These are phyloP conservation scores for Vidua macroura DNA, from an alignment of 2,113 vertebrate genomes.

Conservation along the genomic window DNA sequence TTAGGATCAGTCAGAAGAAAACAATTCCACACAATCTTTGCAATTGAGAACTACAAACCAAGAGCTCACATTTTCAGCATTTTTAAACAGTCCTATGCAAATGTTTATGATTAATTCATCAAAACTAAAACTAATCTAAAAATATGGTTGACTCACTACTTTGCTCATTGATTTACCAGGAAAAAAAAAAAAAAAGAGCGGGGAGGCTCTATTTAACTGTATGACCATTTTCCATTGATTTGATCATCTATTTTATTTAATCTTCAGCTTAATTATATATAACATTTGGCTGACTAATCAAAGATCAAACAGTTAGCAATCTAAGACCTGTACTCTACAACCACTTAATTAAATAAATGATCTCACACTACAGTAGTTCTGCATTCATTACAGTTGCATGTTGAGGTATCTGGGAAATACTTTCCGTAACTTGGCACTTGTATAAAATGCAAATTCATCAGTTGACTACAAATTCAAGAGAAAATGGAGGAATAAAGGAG, in stretches of 20 bases:
- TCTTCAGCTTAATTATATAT: slow-evolving; percentile 16
- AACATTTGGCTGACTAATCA: slow-evolving; percentile 26
- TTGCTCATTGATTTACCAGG: neutral
- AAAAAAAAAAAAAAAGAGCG: fast-evolving
- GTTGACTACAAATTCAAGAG: neutral
- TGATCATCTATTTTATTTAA: slow-evolving; percentile 19
- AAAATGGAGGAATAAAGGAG: neutral
- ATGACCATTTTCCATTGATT: neutral
- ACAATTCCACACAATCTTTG: neutral
- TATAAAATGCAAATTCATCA: neutral
- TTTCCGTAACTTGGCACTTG: neutral
- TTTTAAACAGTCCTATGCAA: neutral
- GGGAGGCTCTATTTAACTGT: neutral
- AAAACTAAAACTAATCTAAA: neutral
- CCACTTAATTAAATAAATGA: slow-evolving; percentile 31
- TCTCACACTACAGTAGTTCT: neutral
- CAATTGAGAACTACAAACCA: neutral
- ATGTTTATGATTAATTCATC: neutral
- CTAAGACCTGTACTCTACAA: neutral
- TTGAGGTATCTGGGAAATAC: neutral
- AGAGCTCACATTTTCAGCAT: neutral
- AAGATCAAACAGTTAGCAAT: slow-evolving; percentile 49
- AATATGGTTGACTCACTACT: neutral
- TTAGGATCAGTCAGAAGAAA: neutral
- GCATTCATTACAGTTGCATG: neutral